Evolutionary conservation across 2,797 vertebrate genomes (phyloP).

Genomic region (Epinephelus coioides): DNA sequence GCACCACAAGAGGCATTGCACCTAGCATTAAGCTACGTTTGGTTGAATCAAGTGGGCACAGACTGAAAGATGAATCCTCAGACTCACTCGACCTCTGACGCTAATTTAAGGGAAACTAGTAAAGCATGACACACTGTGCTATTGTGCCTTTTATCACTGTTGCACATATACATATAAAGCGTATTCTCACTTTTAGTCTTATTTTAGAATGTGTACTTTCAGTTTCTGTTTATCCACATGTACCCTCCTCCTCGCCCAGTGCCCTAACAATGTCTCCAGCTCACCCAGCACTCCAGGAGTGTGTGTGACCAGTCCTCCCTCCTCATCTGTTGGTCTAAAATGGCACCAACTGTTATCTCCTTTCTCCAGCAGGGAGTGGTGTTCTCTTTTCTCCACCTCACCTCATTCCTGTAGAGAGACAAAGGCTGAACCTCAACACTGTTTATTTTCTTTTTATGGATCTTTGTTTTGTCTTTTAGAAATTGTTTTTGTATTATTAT

Average conservation of each 20-base stretch:
- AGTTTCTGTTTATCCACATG: conserved; percentile 42
- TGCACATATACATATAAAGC: conserved; percentile 77
- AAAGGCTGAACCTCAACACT: conserved; percentile 82
- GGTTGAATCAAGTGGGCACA: conserved; percentile 44
- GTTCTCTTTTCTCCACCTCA: conserved; percentile 70
- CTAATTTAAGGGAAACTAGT: conserved; percentile 77
- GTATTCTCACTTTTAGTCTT: conserved; percentile 76
- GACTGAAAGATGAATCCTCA: conserved; percentile 51
- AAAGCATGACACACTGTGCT: conserved; percentile 85
- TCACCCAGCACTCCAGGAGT: conserved; percentile 49
- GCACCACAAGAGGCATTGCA: conserved; percentile 32
- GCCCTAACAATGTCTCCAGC: conserved; percentile 49
- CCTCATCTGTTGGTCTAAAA: conserved; percentile 68
- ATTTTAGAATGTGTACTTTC: conserved; percentile 66
- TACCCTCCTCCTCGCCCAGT: conserved; percentile 23
- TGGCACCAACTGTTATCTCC: conserved; percentile 79
- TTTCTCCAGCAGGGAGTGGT: conserved; percentile 75
- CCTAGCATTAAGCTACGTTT: conserved; percentile 44
- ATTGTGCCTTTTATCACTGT: conserved; percentile 87
- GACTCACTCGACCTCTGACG: conserved; percentile 59
- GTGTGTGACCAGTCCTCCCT: conserved; percentile 43
- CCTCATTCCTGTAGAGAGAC: conserved; percentile 76
- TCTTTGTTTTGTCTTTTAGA: conserved; percentile 77
- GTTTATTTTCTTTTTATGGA: conserved; percentile 73
- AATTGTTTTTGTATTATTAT: conserved; percentile 67